Evolutionary conservation across 2,888 invertebrate genomes (phyloP), one percentile per base, ranked within the genome.

Genomic region (Heliconius aoede): DNA sequence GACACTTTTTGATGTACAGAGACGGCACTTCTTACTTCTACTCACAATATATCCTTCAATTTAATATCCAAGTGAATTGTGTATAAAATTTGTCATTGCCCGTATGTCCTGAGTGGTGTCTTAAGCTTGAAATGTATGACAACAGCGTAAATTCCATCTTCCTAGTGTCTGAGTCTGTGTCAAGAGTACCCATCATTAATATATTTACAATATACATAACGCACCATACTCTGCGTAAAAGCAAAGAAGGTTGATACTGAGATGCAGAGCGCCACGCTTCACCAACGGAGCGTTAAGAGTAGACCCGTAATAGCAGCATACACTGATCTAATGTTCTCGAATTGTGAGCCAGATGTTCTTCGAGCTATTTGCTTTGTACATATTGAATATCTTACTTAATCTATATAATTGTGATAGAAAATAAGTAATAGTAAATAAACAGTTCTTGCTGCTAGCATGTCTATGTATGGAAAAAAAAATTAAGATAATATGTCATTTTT

Each of bases 241-340:
- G 80, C 76, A 79, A 73, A 78, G 87, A 89, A 88, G 88, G 86
- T 85, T 88, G 86, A 85, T 84, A 83, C 82, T 79, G 82, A 87
- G 89, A 89, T 84, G 83, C 85, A 83, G 81, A 83, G 77, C 84
- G 88, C 84, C 84, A 90, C 91, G 93, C 89, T 89, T 83, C 87
- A 88, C 82, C 85, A 85, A 75, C 88, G 87, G 87, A 88, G 91
- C 90, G 93, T 93, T 90, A 91, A 92, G 86, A 85, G 88, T 87
- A 86, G 83, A 85, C 85, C 85, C 85, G 84, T 87, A 85, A 88
- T 87, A 85, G 86, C 85, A 83, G 84, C 83, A 82, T 84, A 83
- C 76, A 81, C 81, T 81, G 81, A 84, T 84, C 80, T 84, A 81
- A 80, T 77, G 80, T 79, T 77, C 77, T 77, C 79, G 68, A 78